These are phyloP conservation scores for Patella depressa DNA, from an alignment of 2,888 invertebrate species.

Conservation along the genomic window DNA sequence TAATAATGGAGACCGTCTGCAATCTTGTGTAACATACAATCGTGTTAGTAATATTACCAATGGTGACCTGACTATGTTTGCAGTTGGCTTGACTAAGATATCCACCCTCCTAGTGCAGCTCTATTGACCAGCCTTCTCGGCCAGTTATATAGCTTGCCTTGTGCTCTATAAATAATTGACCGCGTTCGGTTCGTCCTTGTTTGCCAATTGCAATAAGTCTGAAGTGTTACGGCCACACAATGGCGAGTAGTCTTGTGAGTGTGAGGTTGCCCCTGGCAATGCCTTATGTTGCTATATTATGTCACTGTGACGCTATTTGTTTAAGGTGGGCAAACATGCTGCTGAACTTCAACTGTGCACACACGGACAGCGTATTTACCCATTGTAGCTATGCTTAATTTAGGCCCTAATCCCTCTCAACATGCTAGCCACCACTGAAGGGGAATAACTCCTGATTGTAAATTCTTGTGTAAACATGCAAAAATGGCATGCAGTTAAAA, in stretches of 20 bases:
- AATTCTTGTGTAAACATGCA: constrained; percentile 10
- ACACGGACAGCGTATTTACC: constrained; percentile 18
- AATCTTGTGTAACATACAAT: not conserved
- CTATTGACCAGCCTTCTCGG: not conserved
- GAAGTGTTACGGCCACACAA: constrained; percentile 2
- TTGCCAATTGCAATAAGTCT: not conserved
- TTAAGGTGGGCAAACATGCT: constrained; percentile 12
- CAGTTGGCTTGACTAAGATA: not conserved
- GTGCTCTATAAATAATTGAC: constrained; percentile 10
- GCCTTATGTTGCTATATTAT: not conserved
- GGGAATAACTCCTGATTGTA: constrained; percentile 10
- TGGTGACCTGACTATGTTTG: not conserved
- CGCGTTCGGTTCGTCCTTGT: not conserved
- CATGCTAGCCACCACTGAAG: not conserved
- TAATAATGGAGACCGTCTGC: not conserved
- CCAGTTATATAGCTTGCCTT: constrained; percentile 7
- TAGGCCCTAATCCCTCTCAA: constrained; percentile 22
- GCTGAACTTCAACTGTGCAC: constrained; percentile 9
- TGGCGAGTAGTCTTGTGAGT: not conserved
- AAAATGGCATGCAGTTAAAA: constrained; percentile 10
- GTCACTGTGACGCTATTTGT: not conserved
- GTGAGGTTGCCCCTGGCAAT: no score
- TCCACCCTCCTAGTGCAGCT: not conserved
- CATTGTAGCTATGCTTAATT: constrained; percentile 23
- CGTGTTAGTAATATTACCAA: not conserved